A percentile compares a stretch with the other conserved stretches of the same genome.
Conservation (phyloP, 2,797 vertebrate species). For the Anabas testudineus region DNA sequence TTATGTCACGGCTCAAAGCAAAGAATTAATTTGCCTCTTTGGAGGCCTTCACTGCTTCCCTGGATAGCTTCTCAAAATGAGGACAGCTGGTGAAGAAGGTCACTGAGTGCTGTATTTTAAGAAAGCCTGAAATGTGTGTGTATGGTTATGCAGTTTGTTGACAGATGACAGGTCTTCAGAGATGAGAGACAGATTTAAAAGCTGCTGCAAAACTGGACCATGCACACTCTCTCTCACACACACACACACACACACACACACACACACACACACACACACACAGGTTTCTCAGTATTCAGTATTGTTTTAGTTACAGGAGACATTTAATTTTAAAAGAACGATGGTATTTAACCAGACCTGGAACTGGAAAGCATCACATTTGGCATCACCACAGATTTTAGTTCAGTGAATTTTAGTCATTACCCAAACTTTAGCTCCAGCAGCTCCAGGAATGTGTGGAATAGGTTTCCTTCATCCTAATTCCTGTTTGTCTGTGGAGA, state of each 20-base stretch:
- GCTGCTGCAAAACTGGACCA: slow-evolving; percentile 61
- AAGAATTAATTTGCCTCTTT: slow-evolving; percentile 77
- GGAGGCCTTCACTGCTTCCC: slow-evolving; percentile 77
- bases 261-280: slow-evolving; percentile 13
- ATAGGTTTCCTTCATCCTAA: not conserved
- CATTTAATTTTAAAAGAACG: not conserved
- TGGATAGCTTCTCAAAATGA: slow-evolving; percentile 81
- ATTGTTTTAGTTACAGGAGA: not conserved
- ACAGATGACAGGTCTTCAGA: slow-evolving; percentile 78
- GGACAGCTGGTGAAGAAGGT: slow-evolving; percentile 87
- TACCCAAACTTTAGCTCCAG: not conserved
- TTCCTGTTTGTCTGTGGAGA: not conserved
- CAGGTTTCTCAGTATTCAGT: not conserved
- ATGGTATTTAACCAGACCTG: not conserved
- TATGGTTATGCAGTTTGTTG: slow-evolving; percentile 71
- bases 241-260: no score
- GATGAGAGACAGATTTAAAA: slow-evolving; percentile 72
- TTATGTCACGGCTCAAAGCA: slow-evolving; percentile 73
- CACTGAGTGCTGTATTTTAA: slow-evolving; percentile 82
- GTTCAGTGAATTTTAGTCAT: not conserved
- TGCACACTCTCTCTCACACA: not conserved
- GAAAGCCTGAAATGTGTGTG: slow-evolving; percentile 70
- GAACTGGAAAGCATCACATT: slow-evolving; percentile 4
- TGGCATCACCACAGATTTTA: slow-evolving; percentile 21
- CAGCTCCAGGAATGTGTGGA: not conserved